A percentile compares a stretch with the other conserved stretches of the same genome.
Conservation (phyloP, 2,797 vertebrate genomes). For the Megaceryle alcyon region DNA sequence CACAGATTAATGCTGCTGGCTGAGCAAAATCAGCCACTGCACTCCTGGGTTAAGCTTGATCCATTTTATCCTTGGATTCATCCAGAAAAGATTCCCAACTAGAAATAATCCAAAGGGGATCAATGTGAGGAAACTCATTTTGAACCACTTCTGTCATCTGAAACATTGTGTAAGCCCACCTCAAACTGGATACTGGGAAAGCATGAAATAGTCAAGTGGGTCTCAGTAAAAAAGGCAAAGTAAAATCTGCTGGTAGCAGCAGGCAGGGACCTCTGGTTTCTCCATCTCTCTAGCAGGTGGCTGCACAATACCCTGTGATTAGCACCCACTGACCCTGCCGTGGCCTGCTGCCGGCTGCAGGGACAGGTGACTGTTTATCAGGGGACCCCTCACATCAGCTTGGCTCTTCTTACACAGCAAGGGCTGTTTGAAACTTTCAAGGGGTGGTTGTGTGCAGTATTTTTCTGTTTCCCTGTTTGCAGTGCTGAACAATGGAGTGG, state of each 20-base stretch:
- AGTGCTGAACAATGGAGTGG: background rate
- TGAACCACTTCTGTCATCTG: background rate
- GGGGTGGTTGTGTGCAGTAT: too few relatives aligned
- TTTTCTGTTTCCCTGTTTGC: background rate
- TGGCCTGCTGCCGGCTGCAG: background rate
- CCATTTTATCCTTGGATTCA: background rate
- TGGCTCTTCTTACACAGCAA: background rate
- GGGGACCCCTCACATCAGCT: background rate
- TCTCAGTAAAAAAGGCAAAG: background rate
- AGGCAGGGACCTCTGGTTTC: background rate
- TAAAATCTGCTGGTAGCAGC: background rate
- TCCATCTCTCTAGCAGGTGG: background rate
- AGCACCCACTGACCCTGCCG: fast-evolving
- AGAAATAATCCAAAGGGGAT: background rate
- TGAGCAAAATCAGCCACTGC: background rate
- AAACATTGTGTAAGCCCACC: background rate
- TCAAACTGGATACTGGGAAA: background rate
- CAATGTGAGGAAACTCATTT: background rate
- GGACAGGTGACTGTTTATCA: background rate
- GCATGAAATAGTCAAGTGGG: background rate
- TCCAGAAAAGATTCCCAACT: background rate
- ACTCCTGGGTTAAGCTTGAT: background rate
- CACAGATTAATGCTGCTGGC: background rate
- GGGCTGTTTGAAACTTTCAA: background rate
- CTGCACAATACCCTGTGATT: background rate